phyloP scores from a whole-genome alignment of 2,113 vertebrate species.

The Pteruthius melanotis region DNA sequence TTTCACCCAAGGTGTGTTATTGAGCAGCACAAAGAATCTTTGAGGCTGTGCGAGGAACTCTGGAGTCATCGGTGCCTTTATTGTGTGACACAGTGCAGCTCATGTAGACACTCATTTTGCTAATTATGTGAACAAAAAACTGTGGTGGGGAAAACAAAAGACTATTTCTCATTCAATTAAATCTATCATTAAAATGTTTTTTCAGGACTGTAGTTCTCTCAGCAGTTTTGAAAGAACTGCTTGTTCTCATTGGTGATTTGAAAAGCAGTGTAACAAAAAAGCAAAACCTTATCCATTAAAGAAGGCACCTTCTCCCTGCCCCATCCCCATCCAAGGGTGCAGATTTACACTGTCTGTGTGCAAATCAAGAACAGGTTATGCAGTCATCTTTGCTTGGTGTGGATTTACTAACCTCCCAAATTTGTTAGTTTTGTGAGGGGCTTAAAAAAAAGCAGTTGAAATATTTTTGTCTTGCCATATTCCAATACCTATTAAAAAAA shows the following conservation, averaged over 20 bases:
- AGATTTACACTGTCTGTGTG: background rate
- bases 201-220: constrained; percentile 4
- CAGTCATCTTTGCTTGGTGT: background rate
- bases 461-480: background rate
- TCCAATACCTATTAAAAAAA: background rate
- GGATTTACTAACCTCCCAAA: background rate
- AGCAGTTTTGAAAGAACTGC: background rate
- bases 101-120: constrained; percentile 43
- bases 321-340: background rate
- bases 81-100: constrained; percentile 16
- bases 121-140: constrained; percentile 57
- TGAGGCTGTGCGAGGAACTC: background rate
- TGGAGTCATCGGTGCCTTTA: constrained; percentile 36
- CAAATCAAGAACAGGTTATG: background rate
- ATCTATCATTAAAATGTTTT: constrained; percentile 20
- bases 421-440: background rate
- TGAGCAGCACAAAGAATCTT: constrained; percentile 14
- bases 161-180: constrained; percentile 34
- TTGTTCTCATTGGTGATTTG: constrained; percentile 37
- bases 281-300: background rate
- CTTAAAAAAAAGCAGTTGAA: background rate
- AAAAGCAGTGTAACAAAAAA: background rate
- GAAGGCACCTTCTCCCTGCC: background rate
- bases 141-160: background rate
- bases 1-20: constrained; percentile 4